Evolutionary conservation across 2,797 vertebrate genomes (phyloP), one percentile per base, ranked within the genome.

Genomic region (Semaprochilodus insignis): DNA sequence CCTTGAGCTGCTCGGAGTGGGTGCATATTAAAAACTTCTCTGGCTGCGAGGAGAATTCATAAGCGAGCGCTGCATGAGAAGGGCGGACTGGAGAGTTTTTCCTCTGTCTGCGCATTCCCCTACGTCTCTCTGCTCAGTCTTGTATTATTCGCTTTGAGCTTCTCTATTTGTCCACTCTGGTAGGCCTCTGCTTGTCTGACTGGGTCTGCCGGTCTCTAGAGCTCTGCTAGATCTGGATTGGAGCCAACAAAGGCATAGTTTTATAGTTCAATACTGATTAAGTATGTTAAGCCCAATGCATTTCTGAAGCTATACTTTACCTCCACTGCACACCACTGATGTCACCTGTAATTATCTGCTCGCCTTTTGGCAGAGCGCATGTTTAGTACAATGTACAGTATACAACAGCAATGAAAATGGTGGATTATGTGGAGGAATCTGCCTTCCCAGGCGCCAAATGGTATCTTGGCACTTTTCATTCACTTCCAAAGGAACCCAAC

Each of bases 21-120:
- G 90, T 91, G 95, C 94, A 96, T 94, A 92, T 94, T 95, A 94
- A 95, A 94, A 93, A 95, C 93, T 93, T 94, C 91, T 93, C 91
- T 34, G 89, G 92, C 92, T 78, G 89, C 90, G 91, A 95, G 91
- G 88, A 92, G 95, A 96, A 95, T 96, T 96, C 93, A 93, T 95
- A 90, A 91, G 90, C 85, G 51, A 85, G 15, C 10, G 65, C 88
- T 88, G 86, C 91, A 89, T 88, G 86, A 90, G 90, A 89, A 90
- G 89, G 76, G 19, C 11, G 34, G 60, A 73, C 48, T 40, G 34
- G 19, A 27, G 76, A 69, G 31, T 51, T 19, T 55, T 52, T 14
- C 14, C 74, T 70, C 75, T 84, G 82, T 40, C 86, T 87, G 51
- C 44, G 60, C 40, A 17, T 55, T 55, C n/a, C 27, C 55, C 17